phyloP scores from a whole-genome alignment of 2,113 vertebrate species.

The Hippocampus abdominalis region DNA sequence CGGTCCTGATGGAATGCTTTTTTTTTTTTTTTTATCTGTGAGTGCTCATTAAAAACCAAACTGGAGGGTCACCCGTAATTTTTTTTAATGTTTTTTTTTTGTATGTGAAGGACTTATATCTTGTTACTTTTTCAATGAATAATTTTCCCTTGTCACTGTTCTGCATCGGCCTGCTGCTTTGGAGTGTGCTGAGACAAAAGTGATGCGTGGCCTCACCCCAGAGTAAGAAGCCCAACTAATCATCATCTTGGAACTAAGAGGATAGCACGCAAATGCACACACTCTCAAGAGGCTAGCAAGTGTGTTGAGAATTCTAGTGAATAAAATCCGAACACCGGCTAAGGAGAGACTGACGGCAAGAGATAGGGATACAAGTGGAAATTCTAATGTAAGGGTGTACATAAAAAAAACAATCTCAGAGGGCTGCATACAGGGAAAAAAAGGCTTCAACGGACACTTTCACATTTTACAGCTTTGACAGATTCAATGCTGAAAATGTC shows the following conservation, averaged over 20 bases:
- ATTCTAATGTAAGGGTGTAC: not conserved
- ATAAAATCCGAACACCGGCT: not conserved
- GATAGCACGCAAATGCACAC: conserved; percentile 2
- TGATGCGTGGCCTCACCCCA: conserved; percentile 30
- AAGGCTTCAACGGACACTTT: not conserved
- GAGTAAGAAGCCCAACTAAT: conserved; percentile 28
- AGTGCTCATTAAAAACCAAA: conserved; percentile 1
- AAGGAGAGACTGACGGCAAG: not conserved
- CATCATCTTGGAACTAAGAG: conserved; percentile 26
- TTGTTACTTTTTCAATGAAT: not conserved
- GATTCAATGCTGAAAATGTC: not conserved
- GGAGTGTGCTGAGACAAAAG: conserved; percentile 3
- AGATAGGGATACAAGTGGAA: not conserved
- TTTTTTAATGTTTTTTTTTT: not conserved
- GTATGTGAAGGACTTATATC: not conserved
- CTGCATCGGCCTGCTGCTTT: not conserved
- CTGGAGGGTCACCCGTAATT: not conserved
- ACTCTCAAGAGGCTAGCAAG: not conserved
- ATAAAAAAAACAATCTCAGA: not conserved
- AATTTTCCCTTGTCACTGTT: not conserved
- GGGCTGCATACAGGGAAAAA: not conserved
- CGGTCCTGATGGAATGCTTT: not conserved
- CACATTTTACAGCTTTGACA: not conserved
- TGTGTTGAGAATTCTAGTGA: conserved; percentile 18
- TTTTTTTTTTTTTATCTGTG: not conserved